Evolutionary conservation across 2,113 vertebrate species (phyloP), one percentile per base, ranked within the genome.

Genomic region (Saccopteryx bilineata): DNA sequence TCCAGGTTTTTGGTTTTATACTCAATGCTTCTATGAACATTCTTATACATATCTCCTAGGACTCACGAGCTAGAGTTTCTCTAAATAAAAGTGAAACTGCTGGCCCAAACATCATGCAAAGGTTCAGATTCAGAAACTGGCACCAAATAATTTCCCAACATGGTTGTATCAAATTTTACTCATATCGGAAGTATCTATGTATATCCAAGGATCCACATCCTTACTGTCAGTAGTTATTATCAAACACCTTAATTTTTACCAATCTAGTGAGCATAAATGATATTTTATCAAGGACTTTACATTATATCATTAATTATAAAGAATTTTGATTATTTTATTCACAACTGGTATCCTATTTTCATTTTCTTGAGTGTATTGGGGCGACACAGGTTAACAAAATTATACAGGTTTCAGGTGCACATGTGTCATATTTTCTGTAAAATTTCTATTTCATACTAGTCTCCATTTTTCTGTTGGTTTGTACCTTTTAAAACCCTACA

Each of bases 41-140:
- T 19, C 48, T 9, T 93, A 9, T 68, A 78, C 10, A 17, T 33
- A 28, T 65, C 8, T 93, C 52, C 39, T 50, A 46, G 28, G n/a
- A 31, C 12, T 84, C 39, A 82, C 31, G 48, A 86, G 26, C 12
- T 26, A 75, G 21, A 50, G 0, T 66, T 87, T 95, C 54, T 60
- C 46, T 81, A 85, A 90, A 24, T 56, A 66, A 26, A 96, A 39
- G 33, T 76, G 33, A 48, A 91, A 74, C 33, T 60, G 12, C n/a
- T 78, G 18, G 8, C 46, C 71, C 21, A 28, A 4, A 74, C 48
- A 12, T 39, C 28, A 58, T 23, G 15, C 56, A 80, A 75, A 33
- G 68, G 21, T 84, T 95, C 56, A 75, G 68, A 92, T 68, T 86
- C 33, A 56, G 61, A 86, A 82, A 61, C 33, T 68, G 72, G 60